These are phyloP conservation scores for Drosophila austrosaltans DNA, from an alignment of 2,888 invertebrate genomes.

Conservation along the genomic window DNA sequence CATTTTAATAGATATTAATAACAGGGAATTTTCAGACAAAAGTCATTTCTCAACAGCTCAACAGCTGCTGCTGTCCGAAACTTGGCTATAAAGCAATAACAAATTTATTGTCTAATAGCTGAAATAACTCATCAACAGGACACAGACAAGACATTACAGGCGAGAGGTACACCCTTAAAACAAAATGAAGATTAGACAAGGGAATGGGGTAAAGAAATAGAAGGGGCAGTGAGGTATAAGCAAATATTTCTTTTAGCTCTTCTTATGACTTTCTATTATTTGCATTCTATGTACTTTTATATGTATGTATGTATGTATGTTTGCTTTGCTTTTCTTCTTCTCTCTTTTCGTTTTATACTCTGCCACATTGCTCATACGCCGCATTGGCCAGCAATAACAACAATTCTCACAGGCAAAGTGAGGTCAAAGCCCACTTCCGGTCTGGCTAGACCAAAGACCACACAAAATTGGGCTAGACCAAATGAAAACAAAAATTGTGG, in stretches of 20 bases:
- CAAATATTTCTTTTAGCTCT: background rate
- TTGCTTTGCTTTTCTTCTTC: background rate
- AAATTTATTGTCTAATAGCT: conserved; percentile 31
- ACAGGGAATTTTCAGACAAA: conserved; percentile 22
- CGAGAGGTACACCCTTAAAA: conserved; percentile 1
- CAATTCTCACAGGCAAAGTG: conserved; percentile 7
- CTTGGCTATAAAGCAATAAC: conserved; percentile 13
- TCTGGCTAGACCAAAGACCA: conserved; percentile 9
- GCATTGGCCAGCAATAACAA: background rate
- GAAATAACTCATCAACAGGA: conserved; percentile 27
- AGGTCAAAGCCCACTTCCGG: conserved; percentile 12
- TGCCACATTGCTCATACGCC: conserved; percentile 3
- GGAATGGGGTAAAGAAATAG: background rate
- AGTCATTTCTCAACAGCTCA: conserved; percentile 30
- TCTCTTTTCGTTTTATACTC: background rate
- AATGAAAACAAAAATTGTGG: background rate
- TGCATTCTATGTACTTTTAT: background rate
- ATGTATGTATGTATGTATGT: background rate
- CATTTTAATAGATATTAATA: conserved; percentile 5
- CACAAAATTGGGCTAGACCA: background rate
- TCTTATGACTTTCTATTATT: background rate
- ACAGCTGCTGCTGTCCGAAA: conserved; percentile 21
- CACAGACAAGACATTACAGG: background rate
- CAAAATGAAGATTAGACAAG: background rate
- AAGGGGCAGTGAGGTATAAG: background rate